Evolutionary conservation across 2,797 vertebrate species (phyloP).

Genomic region (Gallinago stenura): DNA sequence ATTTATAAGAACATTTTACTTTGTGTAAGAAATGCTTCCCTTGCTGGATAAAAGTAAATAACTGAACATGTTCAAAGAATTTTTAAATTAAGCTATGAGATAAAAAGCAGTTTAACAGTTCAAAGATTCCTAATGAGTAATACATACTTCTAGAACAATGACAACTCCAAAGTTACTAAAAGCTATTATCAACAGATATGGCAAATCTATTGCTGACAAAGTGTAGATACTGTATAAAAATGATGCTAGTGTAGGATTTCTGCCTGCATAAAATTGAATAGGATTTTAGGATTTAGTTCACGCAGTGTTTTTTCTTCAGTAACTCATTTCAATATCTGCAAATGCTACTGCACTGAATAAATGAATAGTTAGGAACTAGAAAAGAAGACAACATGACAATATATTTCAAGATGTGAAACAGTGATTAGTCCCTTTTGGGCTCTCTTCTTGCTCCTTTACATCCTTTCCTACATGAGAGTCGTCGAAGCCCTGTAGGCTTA

Average conservation of each 20-base stretch:
- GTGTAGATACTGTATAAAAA: not conserved
- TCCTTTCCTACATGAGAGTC: not conserved
- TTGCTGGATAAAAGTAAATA: constrained; percentile 30
- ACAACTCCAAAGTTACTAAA: not conserved
- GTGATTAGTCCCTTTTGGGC: not conserved
- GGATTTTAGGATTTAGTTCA: constrained; percentile 1
- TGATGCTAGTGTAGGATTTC: not conserved
- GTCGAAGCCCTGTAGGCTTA: not conserved
- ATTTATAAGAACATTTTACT: constrained; percentile 16
- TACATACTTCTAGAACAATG: constrained; percentile 19
- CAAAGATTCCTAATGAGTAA: constrained; percentile 53
- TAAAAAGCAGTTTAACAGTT: constrained; percentile 18
- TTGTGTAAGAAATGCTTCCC: not conserved
- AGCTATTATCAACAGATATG: constrained; percentile 35
- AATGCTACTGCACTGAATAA: not conserved
- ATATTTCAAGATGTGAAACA: not conserved
- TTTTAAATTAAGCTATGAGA: constrained; percentile 27
- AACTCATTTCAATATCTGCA: not conserved
- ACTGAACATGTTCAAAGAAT: not conserved
- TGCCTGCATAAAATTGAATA: not conserved
- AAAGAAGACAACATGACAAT: not conserved
- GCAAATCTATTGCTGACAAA: constrained; percentile 8
- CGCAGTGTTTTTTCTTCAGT: not conserved
- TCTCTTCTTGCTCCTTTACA: not conserved
- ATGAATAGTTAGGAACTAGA: not conserved